Base-by-base conservation (phyloP, 1,140 invertebrate genomes). In the Monomorium pharaonis region DNA sequence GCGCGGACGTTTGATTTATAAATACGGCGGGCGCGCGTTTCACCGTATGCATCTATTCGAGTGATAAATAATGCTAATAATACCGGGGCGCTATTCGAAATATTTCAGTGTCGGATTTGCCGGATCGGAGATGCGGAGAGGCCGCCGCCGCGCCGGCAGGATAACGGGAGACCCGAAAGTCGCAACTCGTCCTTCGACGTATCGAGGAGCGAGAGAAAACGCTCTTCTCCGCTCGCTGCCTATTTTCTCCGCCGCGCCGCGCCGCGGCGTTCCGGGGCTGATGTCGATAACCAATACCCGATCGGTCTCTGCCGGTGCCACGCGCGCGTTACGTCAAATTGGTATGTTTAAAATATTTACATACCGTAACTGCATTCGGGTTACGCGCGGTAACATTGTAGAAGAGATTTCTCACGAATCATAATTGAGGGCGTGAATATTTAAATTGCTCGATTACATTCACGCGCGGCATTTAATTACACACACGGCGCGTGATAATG, bases 41-140 rank as follows among this genome's bases (percentile, higher is more conserved):
- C 27, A 60, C 65, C 44, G 47, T 58, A 44, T 33, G 51, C 78
- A 74, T 83, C 78, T n/a, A 37, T 33, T 74, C 67, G 67, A 21
- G 67, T 83, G 78, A 83, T 83, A 83, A 83, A 83, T 83, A 83
- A 83, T 83, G 78, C 67, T 83, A 83, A 83, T 83, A 83, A 83
- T 51, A 33, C 27, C 9, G 30, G 27, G 4, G 24, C 18, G 78
- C 42, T 83, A 74, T 83, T 83, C 16, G 67, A 74, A 74, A 83
- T 83, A 83, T 83, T 83, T 83, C 78, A 83, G 27, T 83, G 65
- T 81, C 78, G 78, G 65, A 81, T 81, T 81, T 81, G 30, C 62
- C 74, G n/a, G n/a, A n/a, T n/a, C 2, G 56, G 58, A 37, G n/a
- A 78, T 24, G 44, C 30, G 37, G 58, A 77, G n/a, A 78, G 18